Base-by-base conservation (phyloP, 2,797 vertebrate genomes). In the Parambassis ranga region DNA sequence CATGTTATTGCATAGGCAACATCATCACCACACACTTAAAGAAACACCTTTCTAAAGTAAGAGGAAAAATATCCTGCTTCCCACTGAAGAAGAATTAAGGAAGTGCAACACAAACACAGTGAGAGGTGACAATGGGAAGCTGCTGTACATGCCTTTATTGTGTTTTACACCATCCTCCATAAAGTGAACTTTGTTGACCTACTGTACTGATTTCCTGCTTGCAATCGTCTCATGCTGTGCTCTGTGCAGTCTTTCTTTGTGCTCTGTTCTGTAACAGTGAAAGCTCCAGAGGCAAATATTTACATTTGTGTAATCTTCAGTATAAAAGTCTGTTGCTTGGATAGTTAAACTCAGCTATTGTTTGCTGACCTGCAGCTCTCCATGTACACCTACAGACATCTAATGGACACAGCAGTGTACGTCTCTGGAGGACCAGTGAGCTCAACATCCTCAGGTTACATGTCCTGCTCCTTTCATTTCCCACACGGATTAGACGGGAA, bases 361-460 rank as follows among this genome's bases (percentile, higher is more conserved):
- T 56, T 60, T 63, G 28, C 15, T 4, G 2, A 10, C 16, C 42
- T n/a, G n/a, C n/a, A 1, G 24, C 39, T 37, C 27, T 26, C 11
- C 6, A 1, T 5, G 9, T n/a, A 5, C 37, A 55, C 42, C 58
- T 55, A 4, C 24, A 19, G 44, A 47, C 26, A 65, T 20, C 55
- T 55, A 62, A 61, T 23, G 47, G 65, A 65, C 58, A 59, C 39
- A 8, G 56, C 46, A 50, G 53, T 13, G 48, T 15, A 20, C 15
- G 36, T 63, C 77, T 47, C 5, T 15, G 30, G n/a, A n/a, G 38
- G 71, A 32, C 30, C 33, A 3, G 32, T 39, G 36, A 64, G 49
- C 52, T 63, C 43, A 19, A 6, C 30, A 31, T 37, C 56, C 13
- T 60, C 60, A 59, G 55, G 75, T 71, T 66, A 69, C 64, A 77